Evolutionary conservation across 2,113 vertebrate genomes (phyloP).

Genomic region (Muscicapa adusta): DNA sequence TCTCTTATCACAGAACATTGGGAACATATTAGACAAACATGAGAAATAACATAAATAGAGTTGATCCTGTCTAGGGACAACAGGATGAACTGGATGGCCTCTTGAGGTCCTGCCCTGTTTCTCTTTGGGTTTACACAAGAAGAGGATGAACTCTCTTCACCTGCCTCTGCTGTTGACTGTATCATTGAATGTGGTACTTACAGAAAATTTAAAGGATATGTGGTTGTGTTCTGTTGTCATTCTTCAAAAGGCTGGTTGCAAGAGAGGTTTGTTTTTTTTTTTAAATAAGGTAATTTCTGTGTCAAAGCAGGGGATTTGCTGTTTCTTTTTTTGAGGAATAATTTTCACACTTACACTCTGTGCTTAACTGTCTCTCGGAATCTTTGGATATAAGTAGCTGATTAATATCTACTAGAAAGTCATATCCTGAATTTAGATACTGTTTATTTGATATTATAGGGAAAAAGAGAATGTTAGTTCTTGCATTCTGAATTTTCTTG

Average conservation of each 20-base stretch:
- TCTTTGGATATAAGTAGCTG: background rate
- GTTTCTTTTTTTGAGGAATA: background rate
- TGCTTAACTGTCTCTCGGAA: background rate
- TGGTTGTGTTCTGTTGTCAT: background rate
- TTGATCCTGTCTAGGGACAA: conserved; percentile 18
- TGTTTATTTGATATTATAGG: background rate
- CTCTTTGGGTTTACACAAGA: background rate
- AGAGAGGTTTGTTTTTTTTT: background rate
- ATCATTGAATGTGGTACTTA: background rate
- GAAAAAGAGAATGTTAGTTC: background rate
- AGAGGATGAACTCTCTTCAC: background rate
- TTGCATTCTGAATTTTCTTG: background rate
- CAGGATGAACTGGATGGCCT: background rate
- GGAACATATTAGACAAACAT: conserved; percentile 25
- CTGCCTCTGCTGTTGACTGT: background rate
- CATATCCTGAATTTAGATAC: background rate
- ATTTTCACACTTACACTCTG: background rate
- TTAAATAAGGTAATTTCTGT: background rate
- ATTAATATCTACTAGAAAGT: background rate
- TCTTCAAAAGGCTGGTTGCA: background rate
- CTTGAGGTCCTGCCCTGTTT: background rate
- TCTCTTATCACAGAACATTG: conserved; percentile 8
- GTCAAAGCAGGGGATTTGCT: background rate
- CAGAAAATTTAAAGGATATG: background rate
- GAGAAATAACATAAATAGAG: conserved; percentile 29